A percentile compares a stretch with the other conserved stretches of the same genome.
Evolutionary conservation across 1,140 invertebrate genomes (phyloP).

Genomic region (Sipha flava): DNA sequence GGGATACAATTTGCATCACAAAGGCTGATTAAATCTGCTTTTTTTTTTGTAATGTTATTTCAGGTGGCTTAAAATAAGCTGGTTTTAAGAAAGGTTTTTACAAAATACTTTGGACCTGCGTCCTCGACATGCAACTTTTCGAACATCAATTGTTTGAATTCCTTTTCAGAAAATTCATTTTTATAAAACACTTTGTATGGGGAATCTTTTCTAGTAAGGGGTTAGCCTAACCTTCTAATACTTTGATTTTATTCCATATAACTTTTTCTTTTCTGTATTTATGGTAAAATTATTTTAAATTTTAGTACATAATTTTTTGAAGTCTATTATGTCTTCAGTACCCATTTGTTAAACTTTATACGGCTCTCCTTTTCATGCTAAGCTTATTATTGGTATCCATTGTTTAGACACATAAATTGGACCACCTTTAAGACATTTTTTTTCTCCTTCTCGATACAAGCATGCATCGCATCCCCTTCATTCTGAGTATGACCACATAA

Average conservation of each 20-base stretch:
- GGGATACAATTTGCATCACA: not conserved
- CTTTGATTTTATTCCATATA: not conserved
- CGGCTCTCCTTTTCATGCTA: not conserved
- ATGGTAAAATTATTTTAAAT: not conserved
- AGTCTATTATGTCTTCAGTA: not conserved
- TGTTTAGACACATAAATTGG: not conserved
- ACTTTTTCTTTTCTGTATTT: not conserved
- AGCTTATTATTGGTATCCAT: not conserved
- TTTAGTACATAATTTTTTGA: not conserved
- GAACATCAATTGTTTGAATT: not conserved
- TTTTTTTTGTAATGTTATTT: not conserved
- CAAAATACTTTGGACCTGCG: not conserved
- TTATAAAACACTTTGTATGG: not conserved
- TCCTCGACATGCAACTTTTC: not conserved
- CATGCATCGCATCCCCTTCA: not conserved
- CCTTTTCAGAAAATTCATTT: not conserved
- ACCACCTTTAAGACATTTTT: not conserved
- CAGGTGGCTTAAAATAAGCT: not conserved
- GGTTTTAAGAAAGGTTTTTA: not conserved
- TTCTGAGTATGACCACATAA: slow-evolving; percentile 3
- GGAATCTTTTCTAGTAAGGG: not conserved
- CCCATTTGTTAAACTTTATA: not conserved
- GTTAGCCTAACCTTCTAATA: too few relatives aligned
- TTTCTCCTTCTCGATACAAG: not conserved
- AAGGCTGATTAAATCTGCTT: not conserved